phyloP scores from a whole-genome alignment of 2,888 invertebrate genomes.

The Autographa gamma region DNA sequence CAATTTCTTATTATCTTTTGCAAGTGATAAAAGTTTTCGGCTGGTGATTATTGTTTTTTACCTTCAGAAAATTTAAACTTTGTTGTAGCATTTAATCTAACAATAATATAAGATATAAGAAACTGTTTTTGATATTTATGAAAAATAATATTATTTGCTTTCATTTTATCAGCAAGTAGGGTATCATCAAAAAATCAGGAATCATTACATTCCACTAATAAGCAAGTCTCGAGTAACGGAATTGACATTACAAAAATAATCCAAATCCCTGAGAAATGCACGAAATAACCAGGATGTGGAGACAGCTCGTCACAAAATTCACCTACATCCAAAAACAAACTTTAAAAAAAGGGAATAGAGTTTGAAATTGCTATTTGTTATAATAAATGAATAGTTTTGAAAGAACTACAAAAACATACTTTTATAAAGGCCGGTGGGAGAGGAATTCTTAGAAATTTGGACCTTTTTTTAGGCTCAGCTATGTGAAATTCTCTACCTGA shows the following conservation, averaged over 20 bases:
- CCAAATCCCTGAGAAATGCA: background rate
- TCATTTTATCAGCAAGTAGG: too few relatives aligned
- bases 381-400: slow-evolving; percentile 31
- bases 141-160: too few relatives aligned
- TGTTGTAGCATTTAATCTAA: background rate
- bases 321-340: slow-evolving; percentile 19
- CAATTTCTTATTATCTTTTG: slow-evolving; percentile 13
- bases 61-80: background rate
- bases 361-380: slow-evolving; percentile 32
- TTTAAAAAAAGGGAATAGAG: slow-evolving; percentile 17
- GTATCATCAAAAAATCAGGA: too few relatives aligned
- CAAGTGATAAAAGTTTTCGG: slow-evolving; percentile 19
- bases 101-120: too few relatives aligned
- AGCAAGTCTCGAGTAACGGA: background rate
- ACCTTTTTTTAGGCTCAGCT: slow-evolving; percentile 71
- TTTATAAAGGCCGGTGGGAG: slow-evolving; percentile 44
- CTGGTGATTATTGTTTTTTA: background rate
- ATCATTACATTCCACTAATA: too few relatives aligned
- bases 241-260: background rate
- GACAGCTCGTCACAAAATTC: background rate
- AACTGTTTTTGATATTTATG: too few relatives aligned
- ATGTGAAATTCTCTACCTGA: slow-evolving; percentile 76
- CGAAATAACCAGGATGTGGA: background rate
- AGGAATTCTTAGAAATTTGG: slow-evolving; percentile 76
- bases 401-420: slow-evolving; percentile 47